Base-by-base conservation (phyloP, 2,888 invertebrate species). In the Cordilura impudica region DNA sequence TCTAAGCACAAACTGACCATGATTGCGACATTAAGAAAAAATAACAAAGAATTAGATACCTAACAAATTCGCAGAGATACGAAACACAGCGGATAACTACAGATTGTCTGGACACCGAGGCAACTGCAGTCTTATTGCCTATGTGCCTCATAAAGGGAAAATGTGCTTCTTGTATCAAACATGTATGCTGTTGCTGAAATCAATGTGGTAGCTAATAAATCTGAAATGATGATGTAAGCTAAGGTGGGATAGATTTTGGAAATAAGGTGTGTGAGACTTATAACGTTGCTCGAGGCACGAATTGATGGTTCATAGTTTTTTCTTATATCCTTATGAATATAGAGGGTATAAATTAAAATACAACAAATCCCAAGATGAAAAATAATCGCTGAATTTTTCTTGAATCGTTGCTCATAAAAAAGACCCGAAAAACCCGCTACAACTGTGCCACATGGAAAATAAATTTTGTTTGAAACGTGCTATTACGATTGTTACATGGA, bases 1-100 rank as follows among this genome's bases (percentile, higher is more conserved):
- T 16, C 18, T 7, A 65, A 21, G 19, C 12, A 35, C 45, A 65
- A n/a, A n/a, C n/a, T n/a, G n/a, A n/a, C n/a, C n/a, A n/a, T n/a
- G n/a, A n/a, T n/a, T n/a, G n/a, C n/a, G 61, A 39, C 65, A 66
- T 58, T 45, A 66, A 54, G 56, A 29, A 49, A 45, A 65, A 47
- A 21, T 74, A 12, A 39, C 65, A 31, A 31, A 31, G 10, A 31
- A 31, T 31, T 6, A 31, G 10, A 7, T 31, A 10, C 31, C 31
- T 31, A 56, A 73, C 65, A 47, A 53, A 67, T 73, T 65, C 43
- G 65, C 73, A 16, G 56, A 66, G 47, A 66, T 67, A 66, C 23
- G 54, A 67, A 29, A 31, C 29, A 43, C 47, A 29, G 43, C 10
- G 56, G 51, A 67, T 53, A 58, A 58, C 19, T 73, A 18, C 45